A percentile compares a stretch with the other conserved stretches of the same genome.
Conservation (phyloP, 1,140 invertebrate species). For the Achatina immaculata region DNA sequence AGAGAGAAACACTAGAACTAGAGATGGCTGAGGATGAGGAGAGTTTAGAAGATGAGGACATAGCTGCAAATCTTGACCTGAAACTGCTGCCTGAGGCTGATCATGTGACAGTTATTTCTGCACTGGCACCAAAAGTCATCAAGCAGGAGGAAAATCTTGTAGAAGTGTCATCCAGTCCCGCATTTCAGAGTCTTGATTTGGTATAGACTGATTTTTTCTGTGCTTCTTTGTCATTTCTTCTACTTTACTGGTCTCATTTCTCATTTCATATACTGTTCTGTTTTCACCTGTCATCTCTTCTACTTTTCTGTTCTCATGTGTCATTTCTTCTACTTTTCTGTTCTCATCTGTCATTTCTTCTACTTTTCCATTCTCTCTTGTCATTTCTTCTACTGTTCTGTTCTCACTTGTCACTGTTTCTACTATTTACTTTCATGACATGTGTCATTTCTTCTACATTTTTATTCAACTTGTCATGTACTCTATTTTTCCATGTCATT, state of each 20-base stretch:
- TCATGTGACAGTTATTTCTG: conserved; percentile 62
- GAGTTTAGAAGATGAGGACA: conserved; percentile 34
- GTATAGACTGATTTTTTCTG: conserved; percentile 46
- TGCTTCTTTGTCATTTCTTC: not conserved
- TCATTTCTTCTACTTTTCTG: not conserved
- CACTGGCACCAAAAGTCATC: conserved; percentile 64
- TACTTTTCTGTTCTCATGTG: not conserved
- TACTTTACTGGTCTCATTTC: not conserved
- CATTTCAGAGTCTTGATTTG: conserved; percentile 69
- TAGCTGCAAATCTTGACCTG: conserved; percentile 31
- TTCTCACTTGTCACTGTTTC: too few relatives aligned
- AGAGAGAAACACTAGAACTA: not conserved
- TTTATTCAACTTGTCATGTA: too few relatives aligned
- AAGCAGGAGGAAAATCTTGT: conserved; percentile 68
- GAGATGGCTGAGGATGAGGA: not conserved
- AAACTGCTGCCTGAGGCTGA: conserved; percentile 42
- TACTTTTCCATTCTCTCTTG: not conserved
- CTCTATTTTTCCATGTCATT: too few relatives aligned
- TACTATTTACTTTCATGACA: too few relatives aligned
- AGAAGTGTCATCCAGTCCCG: conserved; percentile 69
- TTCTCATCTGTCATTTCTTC: too few relatives aligned
- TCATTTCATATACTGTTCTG: not conserved
- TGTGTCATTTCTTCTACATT: not conserved
- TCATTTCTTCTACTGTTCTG: not conserved
- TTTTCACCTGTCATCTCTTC: too few relatives aligned